Base-by-base conservation (phyloP, 2,113 vertebrate genomes). In the Myocastor coypus region DNA sequence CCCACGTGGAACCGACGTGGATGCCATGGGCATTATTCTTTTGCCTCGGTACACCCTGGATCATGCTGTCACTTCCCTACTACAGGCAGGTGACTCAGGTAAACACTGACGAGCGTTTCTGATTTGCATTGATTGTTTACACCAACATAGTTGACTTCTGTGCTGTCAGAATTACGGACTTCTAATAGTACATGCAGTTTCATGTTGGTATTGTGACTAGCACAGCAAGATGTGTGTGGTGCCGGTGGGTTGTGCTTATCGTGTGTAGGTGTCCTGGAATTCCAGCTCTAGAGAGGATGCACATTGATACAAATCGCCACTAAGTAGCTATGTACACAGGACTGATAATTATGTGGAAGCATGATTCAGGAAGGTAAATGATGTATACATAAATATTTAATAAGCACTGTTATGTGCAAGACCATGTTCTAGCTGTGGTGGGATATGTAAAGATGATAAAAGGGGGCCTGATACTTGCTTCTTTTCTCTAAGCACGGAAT, bases 1-100 rank as follows among this genome's bases (percentile, higher is more conserved):
- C 46, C 22, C 46, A 75, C 89, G 5, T 20, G 7, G 30, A 63
- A 85, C 0, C 11, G 52, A 46, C 61, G 34, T 5, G 20, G 61
- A 42, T 22, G 1, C 28, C 64, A 83, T 0, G 3, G 82, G 63
- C 52, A 71, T 86, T n/a, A 55, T 37, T 28, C n/a, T 96, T 91
- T 73, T 94, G 64, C 73, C 73, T 12, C 5, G 85, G 55, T 37
- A 55, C 42, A 57, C 90, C 7, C 10, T 91, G 42, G 73, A 68
- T 20, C 37, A 34, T 5, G 24, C 4, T 61, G 7, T 55, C 83
- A 75, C 28, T n/a, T 89, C 42, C 46, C 26, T 34, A 96, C 63
- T 28, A 42, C 7, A 96, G 92, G 93, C 92, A 97, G 69, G 91
- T 92, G 89, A 96, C 97, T 97, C 97, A 97, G 97, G 97, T 94